A percentile compares a stretch with the other conserved stretches of the same genome.
Evolutionary conservation across 1,140 invertebrate genomes (phyloP).

Genomic region (Caenorhabditis briggsae): DNA sequence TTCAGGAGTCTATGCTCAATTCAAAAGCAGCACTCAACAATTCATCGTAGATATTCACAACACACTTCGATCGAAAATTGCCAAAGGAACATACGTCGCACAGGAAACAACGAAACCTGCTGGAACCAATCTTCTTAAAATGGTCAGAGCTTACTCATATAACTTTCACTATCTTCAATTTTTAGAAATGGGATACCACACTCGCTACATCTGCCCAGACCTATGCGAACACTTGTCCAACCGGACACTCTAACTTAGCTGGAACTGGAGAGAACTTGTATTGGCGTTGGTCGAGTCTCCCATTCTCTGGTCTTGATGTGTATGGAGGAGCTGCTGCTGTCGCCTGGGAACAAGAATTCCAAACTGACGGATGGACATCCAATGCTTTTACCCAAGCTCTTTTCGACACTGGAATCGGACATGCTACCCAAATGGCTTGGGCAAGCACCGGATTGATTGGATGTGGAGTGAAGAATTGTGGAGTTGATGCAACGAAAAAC

Average conservation of each 20-base stretch:
- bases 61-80: slow-evolving; percentile 21
- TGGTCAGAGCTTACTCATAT: not conserved
- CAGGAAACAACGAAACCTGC: slow-evolving; percentile 4
- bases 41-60: slow-evolving; percentile 8
- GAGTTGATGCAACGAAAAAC: not conserved
- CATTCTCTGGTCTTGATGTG: not conserved
- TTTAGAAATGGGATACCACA: slow-evolving; percentile 51
- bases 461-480: slow-evolving; percentile 45
- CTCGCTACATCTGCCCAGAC: slow-evolving; percentile 44
- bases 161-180: not conserved
- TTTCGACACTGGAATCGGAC: slow-evolving; percentile 27
- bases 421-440: slow-evolving; percentile 51
- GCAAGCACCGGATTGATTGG: slow-evolving; percentile 14
- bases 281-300: not conserved
- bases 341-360: slow-evolving; percentile 51
- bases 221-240: slow-evolving; percentile 49
- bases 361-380: slow-evolving; percentile 29
- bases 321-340: slow-evolving; percentile 45
- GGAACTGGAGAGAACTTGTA: slow-evolving; percentile 51
- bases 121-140: slow-evolving; percentile 6
- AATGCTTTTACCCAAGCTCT: slow-evolving; percentile 22
- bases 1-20: slow-evolving; percentile 29
- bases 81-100: slow-evolving; percentile 21
- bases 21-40: not conserved
- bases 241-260: slow-evolving; percentile 11